Evolutionary conservation across 2,113 vertebrate species (phyloP).

Genomic region (Upupa epops): DNA sequence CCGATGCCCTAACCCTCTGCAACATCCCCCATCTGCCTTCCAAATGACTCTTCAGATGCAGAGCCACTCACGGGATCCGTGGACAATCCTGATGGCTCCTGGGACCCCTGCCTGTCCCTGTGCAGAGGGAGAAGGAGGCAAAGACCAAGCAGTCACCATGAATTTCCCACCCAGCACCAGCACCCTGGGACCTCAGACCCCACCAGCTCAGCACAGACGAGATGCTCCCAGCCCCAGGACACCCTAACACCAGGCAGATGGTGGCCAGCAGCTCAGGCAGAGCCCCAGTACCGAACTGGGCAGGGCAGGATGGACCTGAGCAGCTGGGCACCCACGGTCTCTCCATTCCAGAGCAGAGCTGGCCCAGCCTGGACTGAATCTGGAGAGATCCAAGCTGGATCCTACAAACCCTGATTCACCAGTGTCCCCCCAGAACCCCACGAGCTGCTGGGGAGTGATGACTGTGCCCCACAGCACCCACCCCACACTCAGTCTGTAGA

Average conservation of each 20-base stretch:
- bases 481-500: background rate
- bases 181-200: fast-evolving
- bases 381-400: background rate
- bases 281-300: background rate
- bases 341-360: background rate
- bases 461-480: background rate
- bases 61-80: background rate
- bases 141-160: background rate
- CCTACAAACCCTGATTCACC: background rate
- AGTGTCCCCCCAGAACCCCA: background rate
- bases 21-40: background rate
- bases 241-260: fast-evolving
- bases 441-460: background rate
- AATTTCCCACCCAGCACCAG: background rate
- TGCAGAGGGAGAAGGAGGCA: background rate
- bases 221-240: background rate
- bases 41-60: background rate
- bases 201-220: background rate
- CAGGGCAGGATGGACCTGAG: background rate
- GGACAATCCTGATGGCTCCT: background rate
- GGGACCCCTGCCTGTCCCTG: background rate
- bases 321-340: background rate
- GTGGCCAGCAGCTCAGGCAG: background rate
- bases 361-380: too few species aligned
- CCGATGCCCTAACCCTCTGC: background rate